Percentiles rank a stretch among this genome's conserved stretches.
Conservation (phyloP, 2,797 vertebrate species). For the Falco columbarius region DNA sequence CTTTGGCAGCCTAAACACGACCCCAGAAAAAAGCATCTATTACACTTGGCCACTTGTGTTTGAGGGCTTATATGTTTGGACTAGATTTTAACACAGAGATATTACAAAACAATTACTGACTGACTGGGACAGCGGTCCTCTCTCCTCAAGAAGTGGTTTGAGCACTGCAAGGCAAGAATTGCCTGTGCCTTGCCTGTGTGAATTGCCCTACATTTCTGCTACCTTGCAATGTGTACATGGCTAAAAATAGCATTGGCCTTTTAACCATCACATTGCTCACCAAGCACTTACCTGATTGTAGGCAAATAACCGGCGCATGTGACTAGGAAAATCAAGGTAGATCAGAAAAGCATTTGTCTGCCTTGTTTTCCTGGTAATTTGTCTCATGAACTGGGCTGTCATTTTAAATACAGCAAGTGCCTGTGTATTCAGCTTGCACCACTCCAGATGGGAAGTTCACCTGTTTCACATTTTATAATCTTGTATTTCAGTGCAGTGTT, state of each 20-base stretch:
- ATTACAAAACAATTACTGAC: neutral
- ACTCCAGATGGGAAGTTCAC: slow-evolving; percentile 19
- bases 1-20: neutral
- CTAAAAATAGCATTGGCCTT: slow-evolving; percentile 41
- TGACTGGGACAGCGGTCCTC: neutral
- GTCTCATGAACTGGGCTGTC: neutral
- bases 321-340: neutral
- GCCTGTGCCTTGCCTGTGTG: neutral
- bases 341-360: slow-evolving; percentile 13
- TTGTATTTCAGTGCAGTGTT: neutral
- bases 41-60: fast-evolving
- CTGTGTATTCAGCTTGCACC: neutral
- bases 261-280: neutral
- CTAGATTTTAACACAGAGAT: neutral
- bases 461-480: neutral
- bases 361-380: neutral
- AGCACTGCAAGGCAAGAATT: neutral
- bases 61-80: neutral
- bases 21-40: neutral
- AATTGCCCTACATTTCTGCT: slow-evolving; percentile 41
- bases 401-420: neutral
- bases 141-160: neutral
- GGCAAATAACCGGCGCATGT: neutral
- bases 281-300: neutral
- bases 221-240: neutral